phyloP scores from a whole-genome alignment of 2,888 invertebrate genomes.

The Cephus pulcher region DNA sequence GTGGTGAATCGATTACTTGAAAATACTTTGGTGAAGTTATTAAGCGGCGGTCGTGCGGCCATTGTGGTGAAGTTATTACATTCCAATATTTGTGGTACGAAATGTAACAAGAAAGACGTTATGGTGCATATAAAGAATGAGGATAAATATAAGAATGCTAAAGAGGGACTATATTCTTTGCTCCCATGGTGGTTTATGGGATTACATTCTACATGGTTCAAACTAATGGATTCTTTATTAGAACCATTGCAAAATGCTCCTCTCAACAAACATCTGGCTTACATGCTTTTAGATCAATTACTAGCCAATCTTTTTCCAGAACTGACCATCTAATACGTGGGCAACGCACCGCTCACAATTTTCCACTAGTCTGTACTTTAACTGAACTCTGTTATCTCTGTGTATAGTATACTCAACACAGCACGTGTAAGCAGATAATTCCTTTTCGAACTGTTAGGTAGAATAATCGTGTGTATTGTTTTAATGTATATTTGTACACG shows the following conservation, averaged over 20 bases:
- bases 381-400: neutral
- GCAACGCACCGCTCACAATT: neutral
- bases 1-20: conserved; percentile 46
- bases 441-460: neutral
- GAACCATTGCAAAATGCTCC: conserved; percentile 69
- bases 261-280: conserved; percentile 76
- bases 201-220: conserved; percentile 52
- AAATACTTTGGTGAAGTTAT: conserved; percentile 48
- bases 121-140: conserved; percentile 26
- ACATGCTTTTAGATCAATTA: conserved; percentile 82
- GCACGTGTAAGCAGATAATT: neutral
- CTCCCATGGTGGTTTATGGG: conserved; percentile 57
- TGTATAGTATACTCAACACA: neutral
- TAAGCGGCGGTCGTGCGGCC: conserved; percentile 59
- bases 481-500: neutral
- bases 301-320: conserved; percentile 84
- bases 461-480: neutral
- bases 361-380: neutral
- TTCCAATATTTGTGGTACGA: conserved; percentile 45
- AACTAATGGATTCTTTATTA: conserved; percentile 55
- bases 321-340: conserved; percentile 49
- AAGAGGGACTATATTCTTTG: conserved; percentile 50
- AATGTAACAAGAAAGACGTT: conserved; percentile 26
- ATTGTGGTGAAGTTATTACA: conserved; percentile 56
- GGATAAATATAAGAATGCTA: conserved; percentile 47